phyloP scores from a whole-genome alignment of 1,140 invertebrate genomes.

The Atopsyche davidsoni region DNA sequence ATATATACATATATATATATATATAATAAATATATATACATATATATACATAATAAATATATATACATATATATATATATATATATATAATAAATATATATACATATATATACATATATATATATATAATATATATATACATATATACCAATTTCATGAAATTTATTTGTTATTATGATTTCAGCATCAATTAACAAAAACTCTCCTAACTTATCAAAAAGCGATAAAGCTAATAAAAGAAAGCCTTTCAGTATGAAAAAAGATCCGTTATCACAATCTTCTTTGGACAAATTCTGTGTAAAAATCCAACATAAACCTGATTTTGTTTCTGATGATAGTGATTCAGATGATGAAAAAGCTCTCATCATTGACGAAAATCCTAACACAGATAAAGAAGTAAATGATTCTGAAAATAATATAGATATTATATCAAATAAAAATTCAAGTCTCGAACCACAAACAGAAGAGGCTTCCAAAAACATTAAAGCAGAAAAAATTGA shows the following conservation, averaged over 20 bases:
- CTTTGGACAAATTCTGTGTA: conserved; percentile 21
- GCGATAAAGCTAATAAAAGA: conserved; percentile 23
- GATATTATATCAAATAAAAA: not conserved
- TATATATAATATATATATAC: too few species aligned
- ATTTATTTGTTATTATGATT: not conserved
- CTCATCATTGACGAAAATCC: conserved; percentile 22
- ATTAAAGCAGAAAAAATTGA: not conserved
- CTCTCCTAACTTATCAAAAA: conserved; percentile 21
- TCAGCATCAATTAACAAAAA: conserved; percentile 11
- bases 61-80: too few species aligned
- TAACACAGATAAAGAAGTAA: not conserved
- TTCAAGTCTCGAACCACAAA: conserved; percentile 28
- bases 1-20: too few species aligned
- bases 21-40: too few species aligned
- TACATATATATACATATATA: too few species aligned
- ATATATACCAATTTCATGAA: too few species aligned
- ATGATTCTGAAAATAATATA: conserved; percentile 16
- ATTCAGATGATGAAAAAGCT: conserved; percentile 18
- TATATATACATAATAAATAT: too few species aligned
- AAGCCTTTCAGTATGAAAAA: conserved; percentile 24
- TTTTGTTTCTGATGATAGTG: conserved; percentile 11
- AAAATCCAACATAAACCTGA: conserved; percentile 11
- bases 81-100: too few species aligned
- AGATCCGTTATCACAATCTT: conserved; percentile 21
- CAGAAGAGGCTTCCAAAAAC: conserved; percentile 25